A percentile compares a stretch with the other conserved stretches of the same genome.
These are phyloP conservation scores for Scaeva pyrastri DNA, from an alignment of 2,888 invertebrate genomes.

Conservation along the genomic window DNA sequence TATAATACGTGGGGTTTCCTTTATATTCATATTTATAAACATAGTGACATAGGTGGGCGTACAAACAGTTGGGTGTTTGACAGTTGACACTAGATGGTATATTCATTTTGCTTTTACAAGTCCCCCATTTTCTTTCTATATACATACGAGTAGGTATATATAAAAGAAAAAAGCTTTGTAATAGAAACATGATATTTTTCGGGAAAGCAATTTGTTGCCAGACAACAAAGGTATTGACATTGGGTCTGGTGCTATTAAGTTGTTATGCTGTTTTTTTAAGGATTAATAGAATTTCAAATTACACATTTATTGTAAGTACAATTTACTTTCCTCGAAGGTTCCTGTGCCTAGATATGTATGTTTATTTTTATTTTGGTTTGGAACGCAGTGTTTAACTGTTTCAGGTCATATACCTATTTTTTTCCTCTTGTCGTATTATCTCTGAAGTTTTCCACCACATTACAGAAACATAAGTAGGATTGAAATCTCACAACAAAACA, in stretches of 20 bases:
- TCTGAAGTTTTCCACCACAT: too few species aligned
- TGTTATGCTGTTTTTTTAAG: slow-evolving; percentile 2
- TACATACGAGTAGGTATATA: too few species aligned
- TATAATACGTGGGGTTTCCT: slow-evolving; percentile 67
- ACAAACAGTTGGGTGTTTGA: slow-evolving; percentile 61
- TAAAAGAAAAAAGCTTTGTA: slow-evolving; percentile 28
- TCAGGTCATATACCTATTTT: too few species aligned
- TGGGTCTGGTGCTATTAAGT: background rate
- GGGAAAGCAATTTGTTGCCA: slow-evolving; percentile 31
- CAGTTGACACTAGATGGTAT: slow-evolving; percentile 72
- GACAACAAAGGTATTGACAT: slow-evolving; percentile 58
- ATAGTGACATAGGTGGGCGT: slow-evolving; percentile 45
- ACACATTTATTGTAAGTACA: background rate
- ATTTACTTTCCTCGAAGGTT: too few species aligned
- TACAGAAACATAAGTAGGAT: too few species aligned
- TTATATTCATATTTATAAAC: background rate
- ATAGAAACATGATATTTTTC: slow-evolving; percentile 55
- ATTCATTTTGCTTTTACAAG: slow-evolving; percentile 58
- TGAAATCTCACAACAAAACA: slow-evolving; percentile 40
- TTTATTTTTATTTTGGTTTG: too few species aligned
- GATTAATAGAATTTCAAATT: slow-evolving; percentile 5
- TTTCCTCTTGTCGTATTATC: too few species aligned
- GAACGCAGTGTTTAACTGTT: too few species aligned
- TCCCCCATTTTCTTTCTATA: slow-evolving; percentile 30
- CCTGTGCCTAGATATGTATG: too few species aligned